A percentile compares a stretch with the other conserved stretches of the same genome.
phyloP scores from a whole-genome alignment of 2,797 vertebrate species.

The Coluber constrictor region DNA sequence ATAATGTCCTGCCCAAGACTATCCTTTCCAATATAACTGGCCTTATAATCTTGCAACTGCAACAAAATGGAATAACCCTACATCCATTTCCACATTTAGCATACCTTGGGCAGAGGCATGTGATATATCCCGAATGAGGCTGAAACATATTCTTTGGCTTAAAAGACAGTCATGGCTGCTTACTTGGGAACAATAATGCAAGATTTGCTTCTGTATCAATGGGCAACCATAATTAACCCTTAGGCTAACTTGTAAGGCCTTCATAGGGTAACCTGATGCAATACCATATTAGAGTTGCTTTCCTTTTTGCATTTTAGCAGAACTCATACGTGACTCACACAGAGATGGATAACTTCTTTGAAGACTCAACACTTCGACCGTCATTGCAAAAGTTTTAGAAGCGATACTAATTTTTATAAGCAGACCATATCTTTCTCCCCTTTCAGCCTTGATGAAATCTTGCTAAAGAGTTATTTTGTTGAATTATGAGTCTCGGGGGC shows the following conservation, averaged over 20 bases:
- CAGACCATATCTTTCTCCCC: neutral
- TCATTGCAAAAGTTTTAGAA: neutral
- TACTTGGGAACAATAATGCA: neutral
- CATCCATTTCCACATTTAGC: neutral
- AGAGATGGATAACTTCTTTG: neutral
- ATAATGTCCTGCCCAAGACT: neutral
- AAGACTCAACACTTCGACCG: neutral
- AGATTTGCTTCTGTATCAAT: neutral
- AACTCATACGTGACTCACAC: neutral
- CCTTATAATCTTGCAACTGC: neutral
- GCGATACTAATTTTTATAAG: neutral
- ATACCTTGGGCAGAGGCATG: neutral
- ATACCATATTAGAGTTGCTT: neutral
- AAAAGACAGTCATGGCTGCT: neutral
- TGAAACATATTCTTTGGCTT: neutral
- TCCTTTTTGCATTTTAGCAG: neutral
- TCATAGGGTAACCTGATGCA: neutral
- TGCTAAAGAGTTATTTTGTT: neutral
- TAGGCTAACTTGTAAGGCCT: neutral
- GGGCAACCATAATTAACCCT: neutral
- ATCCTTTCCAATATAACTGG: neutral
- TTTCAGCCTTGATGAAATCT: neutral
- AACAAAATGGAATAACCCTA: neutral
- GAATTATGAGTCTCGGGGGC: neutral
- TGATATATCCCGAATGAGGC: neutral